Evolutionary conservation across 2,888 invertebrate genomes (phyloP).

Genomic region (Dendrolimus pini): DNA sequence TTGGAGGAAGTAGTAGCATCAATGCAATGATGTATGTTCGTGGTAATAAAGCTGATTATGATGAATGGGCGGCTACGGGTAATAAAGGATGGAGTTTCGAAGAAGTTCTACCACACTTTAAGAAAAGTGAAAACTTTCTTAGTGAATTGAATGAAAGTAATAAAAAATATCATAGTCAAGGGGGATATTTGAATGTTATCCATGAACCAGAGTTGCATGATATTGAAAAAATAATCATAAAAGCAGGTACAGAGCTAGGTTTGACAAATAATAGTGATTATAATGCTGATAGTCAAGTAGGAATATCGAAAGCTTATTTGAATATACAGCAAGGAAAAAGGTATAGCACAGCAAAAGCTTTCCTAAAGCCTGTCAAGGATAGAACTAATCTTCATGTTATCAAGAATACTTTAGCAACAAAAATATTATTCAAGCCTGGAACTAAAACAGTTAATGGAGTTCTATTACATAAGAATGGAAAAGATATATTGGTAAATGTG

Average conservation of each 20-base stretch:
- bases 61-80: conserved; percentile 71
- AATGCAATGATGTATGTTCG: conserved; percentile 78
- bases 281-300: conserved; percentile 63
- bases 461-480: conserved; percentile 42
- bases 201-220: conserved; percentile 23
- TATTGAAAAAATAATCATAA: conserved; percentile 38
- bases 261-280: conserved; percentile 41
- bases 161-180: conserved; percentile 40
- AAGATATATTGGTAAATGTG: conserved; percentile 40
- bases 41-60: conserved; percentile 70
- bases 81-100: conserved; percentile 77
- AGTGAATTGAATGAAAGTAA: conserved; percentile 20
- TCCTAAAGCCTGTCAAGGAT: conserved; percentile 48
- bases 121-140: conserved; percentile 64
- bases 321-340: conserved; percentile 63
- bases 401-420: conserved; percentile 70
- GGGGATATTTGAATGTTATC: conserved; percentile 56
- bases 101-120: conserved; percentile 65
- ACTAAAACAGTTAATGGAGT: conserved; percentile 61
- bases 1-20: conserved; percentile 77
- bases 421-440: conserved; percentile 65
- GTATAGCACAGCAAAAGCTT: conserved; percentile 73
- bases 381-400: conserved; percentile 59
- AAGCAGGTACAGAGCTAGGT: conserved; percentile 62
- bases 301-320: conserved; percentile 54